Conservation (phyloP, 2,888 invertebrate genomes). For the Cyclophora albipunctata region DNA sequence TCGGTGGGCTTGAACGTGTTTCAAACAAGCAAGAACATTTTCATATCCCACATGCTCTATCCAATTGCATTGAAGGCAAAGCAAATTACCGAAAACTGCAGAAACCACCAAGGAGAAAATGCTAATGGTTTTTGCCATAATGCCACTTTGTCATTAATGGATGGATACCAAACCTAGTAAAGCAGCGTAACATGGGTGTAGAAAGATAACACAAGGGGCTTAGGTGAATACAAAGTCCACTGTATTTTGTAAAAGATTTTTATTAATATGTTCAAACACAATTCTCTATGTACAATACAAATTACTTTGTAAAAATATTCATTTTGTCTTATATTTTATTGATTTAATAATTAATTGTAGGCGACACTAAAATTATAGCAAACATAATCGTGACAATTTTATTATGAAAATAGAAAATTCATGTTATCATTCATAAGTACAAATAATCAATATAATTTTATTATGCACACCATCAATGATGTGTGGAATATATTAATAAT, state of each 20-base stretch:
- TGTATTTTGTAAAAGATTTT: conserved; percentile 63
- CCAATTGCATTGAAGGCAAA: too few species aligned
- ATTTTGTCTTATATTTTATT: conserved; percentile 71
- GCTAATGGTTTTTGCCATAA: too few species aligned
- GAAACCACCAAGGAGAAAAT: too few species aligned
- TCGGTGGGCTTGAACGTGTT: too few species aligned
- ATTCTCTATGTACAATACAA: conserved; percentile 74
- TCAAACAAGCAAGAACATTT: too few species aligned
- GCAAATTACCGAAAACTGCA: too few species aligned
- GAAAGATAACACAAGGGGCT: too few species aligned
- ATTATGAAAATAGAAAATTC: conserved; percentile 63
- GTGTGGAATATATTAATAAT: conserved; percentile 41
- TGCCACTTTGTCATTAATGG: too few species aligned
- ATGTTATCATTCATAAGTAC: conserved; percentile 68
- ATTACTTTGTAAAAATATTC: conserved; percentile 75
- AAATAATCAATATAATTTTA: conserved; percentile 40
- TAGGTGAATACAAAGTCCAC: too few species aligned
- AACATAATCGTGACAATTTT: conserved; percentile 56
- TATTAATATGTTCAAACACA: conserved; percentile 72
- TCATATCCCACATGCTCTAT: too few species aligned
- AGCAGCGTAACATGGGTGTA: too few species aligned
- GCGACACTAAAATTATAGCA: conserved; percentile 66
- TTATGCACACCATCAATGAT: conserved; percentile 44
- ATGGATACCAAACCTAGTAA: too few species aligned
- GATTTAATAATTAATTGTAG: conserved; percentile 67